A percentile compares a stretch with the other conserved stretches of the same genome.
phyloP scores from a whole-genome alignment of 2,113 vertebrate species.

The Epinephelus lanceolatus region DNA sequence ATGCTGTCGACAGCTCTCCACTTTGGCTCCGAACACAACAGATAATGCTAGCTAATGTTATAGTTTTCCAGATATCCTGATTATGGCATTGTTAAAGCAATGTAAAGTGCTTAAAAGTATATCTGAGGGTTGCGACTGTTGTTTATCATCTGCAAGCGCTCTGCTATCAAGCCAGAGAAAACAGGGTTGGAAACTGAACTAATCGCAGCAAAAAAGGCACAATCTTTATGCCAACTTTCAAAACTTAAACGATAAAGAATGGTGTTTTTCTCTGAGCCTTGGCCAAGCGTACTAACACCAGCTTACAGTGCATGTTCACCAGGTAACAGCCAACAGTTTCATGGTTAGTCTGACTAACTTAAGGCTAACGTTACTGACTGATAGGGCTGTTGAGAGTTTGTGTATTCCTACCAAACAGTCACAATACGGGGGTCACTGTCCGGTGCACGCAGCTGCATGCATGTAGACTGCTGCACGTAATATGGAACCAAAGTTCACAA shows the following conservation, averaged over 20 bases:
- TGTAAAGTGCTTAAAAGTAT: no score
- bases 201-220: not conserved
- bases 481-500: no score
- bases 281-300: not conserved
- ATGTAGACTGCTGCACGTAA: no score
- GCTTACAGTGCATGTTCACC: not conserved
- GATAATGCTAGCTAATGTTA: not conserved
- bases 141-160: no score
- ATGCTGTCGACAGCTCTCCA: no score
- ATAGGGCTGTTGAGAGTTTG: no score
- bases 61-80: not conserved
- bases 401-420: no score
- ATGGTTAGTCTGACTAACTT: not conserved
- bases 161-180: not conserved
- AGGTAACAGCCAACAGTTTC: not conserved
- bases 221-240: not conserved
- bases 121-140: no score
- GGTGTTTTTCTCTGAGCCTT: not conserved
- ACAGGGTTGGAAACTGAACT: not conserved
- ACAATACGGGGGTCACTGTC: no score
- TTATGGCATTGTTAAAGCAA: not conserved
- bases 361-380: no score
- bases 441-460: no score
- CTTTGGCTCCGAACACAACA: not conserved
- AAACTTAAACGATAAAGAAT: not conserved